Conservation (phyloP, 37 sponge, comb jelly and placozoan species). For the Halichondria panicea region DNA sequence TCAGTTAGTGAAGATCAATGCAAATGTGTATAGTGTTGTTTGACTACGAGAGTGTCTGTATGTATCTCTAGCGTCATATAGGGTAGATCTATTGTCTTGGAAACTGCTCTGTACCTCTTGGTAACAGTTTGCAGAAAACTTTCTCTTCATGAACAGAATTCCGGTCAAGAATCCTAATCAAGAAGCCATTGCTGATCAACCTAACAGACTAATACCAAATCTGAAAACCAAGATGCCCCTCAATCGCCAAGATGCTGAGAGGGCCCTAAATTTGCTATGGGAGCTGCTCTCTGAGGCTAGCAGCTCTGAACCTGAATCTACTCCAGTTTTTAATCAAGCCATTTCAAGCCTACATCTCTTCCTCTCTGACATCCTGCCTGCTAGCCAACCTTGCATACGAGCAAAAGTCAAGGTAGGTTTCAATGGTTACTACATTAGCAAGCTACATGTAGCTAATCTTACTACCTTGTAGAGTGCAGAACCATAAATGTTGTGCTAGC, state of each 20-base stretch:
- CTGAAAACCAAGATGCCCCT: constrained; percentile 57
- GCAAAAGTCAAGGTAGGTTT: constrained; percentile 13
- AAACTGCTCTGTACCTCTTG: not conserved
- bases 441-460: too few relatives aligned
- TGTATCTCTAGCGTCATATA: not conserved
- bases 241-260: constrained; percentile 50
- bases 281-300: constrained; percentile 18
- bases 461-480: too few relatives aligned
- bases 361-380: constrained; percentile 66
- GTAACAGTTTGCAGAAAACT: not conserved
- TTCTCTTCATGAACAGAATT: not conserved
- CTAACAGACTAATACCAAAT: not conserved
- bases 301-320: constrained; percentile 8
- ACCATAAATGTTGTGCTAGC: too few relatives aligned
- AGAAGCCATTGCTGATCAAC: not conserved
- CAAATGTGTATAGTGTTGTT: not conserved
- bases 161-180: not conserved
- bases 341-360: constrained; percentile 69
- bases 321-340: constrained; percentile 28
- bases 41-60: not conserved
- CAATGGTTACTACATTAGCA: too few relatives aligned
- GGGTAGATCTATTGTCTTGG: not conserved
- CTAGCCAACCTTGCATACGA: constrained; percentile 26
- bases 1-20: not conserved
- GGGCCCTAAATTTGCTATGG: constrained; percentile 64